These are phyloP conservation scores for Rhinolophus ferrumequinum DNA, from an alignment of 2,113 vertebrate genomes.

Conservation along the genomic window DNA sequence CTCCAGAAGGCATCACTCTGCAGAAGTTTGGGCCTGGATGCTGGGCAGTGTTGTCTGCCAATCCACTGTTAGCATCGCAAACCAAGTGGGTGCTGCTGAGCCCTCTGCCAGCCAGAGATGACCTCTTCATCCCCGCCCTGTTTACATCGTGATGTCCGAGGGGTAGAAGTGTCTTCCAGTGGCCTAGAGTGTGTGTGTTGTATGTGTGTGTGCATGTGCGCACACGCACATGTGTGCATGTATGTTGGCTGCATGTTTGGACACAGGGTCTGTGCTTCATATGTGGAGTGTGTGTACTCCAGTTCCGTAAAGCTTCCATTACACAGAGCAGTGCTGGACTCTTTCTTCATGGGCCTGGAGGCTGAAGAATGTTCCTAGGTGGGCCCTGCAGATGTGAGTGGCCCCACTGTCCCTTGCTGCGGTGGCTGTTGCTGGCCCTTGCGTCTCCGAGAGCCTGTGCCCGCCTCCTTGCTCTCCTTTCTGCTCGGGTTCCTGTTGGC, in stretches of 20 bases:
- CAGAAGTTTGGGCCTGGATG: neutral
- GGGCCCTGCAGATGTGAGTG: constrained; percentile 84
- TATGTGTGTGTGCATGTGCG: neutral
- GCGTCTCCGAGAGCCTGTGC: constrained; percentile 86
- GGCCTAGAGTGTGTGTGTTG: constrained; percentile 37
- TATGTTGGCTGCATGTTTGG: neutral
- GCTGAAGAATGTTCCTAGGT: constrained; percentile 82
- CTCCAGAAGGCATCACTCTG: neutral
- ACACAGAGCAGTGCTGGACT: constrained; percentile 82
- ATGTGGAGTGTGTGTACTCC: constrained; percentile 64
- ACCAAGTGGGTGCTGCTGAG: neutral
- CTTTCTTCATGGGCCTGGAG: constrained; percentile 59
- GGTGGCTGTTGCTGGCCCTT: constrained; percentile 87
- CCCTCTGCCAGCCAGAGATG: neutral
- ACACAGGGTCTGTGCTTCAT: neutral
- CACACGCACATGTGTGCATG: neutral
- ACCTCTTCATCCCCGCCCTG: constrained; percentile 32
- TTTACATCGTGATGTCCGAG: neutral
- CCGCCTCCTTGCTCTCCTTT: constrained; percentile 87
- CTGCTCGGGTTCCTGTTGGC: constrained; percentile 83
- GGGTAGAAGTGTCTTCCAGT: neutral
- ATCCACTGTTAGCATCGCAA: neutral
- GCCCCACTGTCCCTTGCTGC: constrained; percentile 84
- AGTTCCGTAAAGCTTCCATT: constrained; percentile 82
- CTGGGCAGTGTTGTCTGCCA: neutral